Evolutionary conservation across 2,113 vertebrate genomes (phyloP), one percentile per base, ranked within the genome.

Genomic region (Phocoena phocoena): DNA sequence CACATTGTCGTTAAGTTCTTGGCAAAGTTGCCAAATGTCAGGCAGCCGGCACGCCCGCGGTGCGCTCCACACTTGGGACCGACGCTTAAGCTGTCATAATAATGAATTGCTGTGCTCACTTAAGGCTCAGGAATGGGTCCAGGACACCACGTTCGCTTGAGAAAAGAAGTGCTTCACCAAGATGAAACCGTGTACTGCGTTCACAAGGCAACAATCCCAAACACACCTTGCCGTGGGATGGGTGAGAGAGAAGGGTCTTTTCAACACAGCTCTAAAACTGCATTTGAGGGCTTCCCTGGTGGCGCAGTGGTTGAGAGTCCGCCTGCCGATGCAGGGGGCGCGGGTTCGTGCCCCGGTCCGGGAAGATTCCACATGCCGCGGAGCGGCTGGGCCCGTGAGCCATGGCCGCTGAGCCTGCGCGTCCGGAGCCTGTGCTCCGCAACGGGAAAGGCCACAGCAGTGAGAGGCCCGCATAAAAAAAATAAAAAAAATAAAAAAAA

Each of bases 21-120:
- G 73, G 97, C 95, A 73, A n/a, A n/a, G n/a, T n/a, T n/a, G n/a
- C n/a, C n/a, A n/a, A 96, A 90, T 92, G 97, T 96, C 97, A 96
- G 91, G 47, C 96, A 92, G 95, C 58, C 50, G 21, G 33, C 68
- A 2, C 0, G 60, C 92, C 93, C 68, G n/a, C 3, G 88, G 87
- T 62, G 85, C 58, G 2, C 96, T 93, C 88, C 47, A 0, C 26
- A 44, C n/a, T 82, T 71, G 85, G 94, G 97, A 96, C 96, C 33
- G 41, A 28, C 90, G 95, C 96, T 89, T n/a, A n/a, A 86, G 88
- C 77, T 98, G 94, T 97, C 92, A 77, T 26, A 44, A 44, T 68
- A 97, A 97, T 5, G 36, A 97, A 97, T 83, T 53, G 97, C 84
- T 0, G 17, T 23, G 94, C 96, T 97, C 96, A 93, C 97, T 96